phyloP scores from a whole-genome alignment of 2,797 vertebrate species.

The Podargus strigoides region DNA sequence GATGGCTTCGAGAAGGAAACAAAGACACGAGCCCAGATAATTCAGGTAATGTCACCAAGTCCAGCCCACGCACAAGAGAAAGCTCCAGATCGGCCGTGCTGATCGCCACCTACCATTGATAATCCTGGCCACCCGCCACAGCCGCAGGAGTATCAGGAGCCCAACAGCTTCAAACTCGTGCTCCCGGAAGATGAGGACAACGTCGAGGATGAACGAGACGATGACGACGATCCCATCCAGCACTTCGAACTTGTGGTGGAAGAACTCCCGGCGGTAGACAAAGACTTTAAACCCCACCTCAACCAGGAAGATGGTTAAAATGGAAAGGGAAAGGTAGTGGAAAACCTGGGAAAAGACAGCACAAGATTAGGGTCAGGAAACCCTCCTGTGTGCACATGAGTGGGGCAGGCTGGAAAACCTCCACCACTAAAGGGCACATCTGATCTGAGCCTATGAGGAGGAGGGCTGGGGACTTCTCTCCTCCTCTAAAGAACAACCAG shows the following conservation, averaged over 20 bases:
- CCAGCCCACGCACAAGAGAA: accelerated
- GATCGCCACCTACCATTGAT: conserved; percentile 90
- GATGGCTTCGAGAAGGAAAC: background rate
- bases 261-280: conserved; percentile 87
- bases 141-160: conserved; percentile 89
- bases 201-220: conserved; percentile 88
- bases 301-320: conserved; percentile 89
- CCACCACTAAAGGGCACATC: accelerated
- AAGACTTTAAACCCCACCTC: conserved; percentile 89
- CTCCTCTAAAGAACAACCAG: background rate
- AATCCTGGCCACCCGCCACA: conserved; percentile 96
- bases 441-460: background rate
- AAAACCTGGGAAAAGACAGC: conserved; percentile 79
- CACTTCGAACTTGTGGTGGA: conserved; percentile 94
- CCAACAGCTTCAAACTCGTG: conserved; percentile 86
- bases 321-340: conserved; percentile 88
- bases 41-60: background rate
- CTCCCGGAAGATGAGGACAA: conserved; percentile 82
- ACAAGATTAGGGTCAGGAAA: background rate
- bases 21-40: accelerated
- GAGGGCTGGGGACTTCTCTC: background rate
- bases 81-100: no score
- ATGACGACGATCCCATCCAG: conserved; percentile 87
- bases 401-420: background rate
- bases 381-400: accelerated